A percentile compares a stretch with the other conserved stretches of the same genome.
phyloP scores from a whole-genome alignment of 2,888 invertebrate species.

The Athalia rosae region DNA sequence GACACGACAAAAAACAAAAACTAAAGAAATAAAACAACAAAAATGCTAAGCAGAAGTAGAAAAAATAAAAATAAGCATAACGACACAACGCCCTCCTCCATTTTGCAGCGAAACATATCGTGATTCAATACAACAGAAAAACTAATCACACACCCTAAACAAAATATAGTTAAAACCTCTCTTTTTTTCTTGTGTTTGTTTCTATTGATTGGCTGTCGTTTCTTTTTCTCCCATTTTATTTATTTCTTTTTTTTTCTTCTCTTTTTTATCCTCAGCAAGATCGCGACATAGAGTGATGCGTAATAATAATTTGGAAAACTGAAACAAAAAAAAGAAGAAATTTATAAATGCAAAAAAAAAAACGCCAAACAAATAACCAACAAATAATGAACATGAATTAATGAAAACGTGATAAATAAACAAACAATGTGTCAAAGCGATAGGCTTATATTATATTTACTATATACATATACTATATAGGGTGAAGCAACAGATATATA shows the following conservation, averaged over 20 bases:
- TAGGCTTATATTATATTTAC: too few relatives aligned
- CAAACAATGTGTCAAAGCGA: neutral
- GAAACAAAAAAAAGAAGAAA: too few relatives aligned
- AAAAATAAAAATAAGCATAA: too few relatives aligned
- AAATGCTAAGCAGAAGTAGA: too few relatives aligned
- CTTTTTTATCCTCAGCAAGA: conserved; percentile 49
- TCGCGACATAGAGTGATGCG: conserved; percentile 39
- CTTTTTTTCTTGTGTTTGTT: neutral
- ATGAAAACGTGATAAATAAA: conserved; percentile 45
- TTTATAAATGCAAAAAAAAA: too few relatives aligned
- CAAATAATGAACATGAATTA: neutral
- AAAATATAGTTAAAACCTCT: too few relatives aligned
- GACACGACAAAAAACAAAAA: neutral
- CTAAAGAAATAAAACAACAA: too few relatives aligned
- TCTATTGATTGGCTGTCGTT: neutral
- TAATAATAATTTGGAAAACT: neutral
- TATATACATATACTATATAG: conserved; percentile 33
- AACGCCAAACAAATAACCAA: too few relatives aligned
- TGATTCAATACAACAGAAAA: too few relatives aligned
- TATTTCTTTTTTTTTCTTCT: conserved; percentile 36
- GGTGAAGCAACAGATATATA: conserved; percentile 43
- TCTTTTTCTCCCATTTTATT: conserved; percentile 44
- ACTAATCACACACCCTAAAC: too few relatives aligned
- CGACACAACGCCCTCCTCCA: too few relatives aligned
- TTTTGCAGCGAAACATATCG: too few relatives aligned